phyloP scores from a whole-genome alignment of 2,888 invertebrate genomes.

The Rhodophaea formosa region DNA sequence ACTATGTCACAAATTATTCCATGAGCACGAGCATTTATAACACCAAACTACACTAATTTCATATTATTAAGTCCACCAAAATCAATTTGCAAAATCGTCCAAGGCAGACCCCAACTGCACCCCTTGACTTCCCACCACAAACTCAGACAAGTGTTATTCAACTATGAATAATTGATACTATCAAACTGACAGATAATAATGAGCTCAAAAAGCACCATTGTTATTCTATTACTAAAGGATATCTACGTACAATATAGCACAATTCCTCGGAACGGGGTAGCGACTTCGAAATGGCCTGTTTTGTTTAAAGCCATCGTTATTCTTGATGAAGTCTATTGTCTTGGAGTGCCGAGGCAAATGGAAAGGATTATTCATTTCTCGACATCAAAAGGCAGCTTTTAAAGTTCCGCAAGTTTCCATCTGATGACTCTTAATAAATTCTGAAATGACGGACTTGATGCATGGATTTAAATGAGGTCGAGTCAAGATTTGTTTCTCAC shows the following conservation, averaged over 20 bases:
- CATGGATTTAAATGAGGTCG: conserved; percentile 4
- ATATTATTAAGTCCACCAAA: too few species aligned
- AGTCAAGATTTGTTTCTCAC: neutral
- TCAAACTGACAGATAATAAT: neutral
- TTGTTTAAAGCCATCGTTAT: conserved; percentile 73
- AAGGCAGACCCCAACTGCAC: too few species aligned
- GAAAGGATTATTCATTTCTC: conserved; percentile 73
- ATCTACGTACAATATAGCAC: conserved; percentile 35
- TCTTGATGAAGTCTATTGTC: conserved; percentile 75
- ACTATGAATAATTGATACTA: too few species aligned
- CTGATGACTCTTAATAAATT: conserved; percentile 59
- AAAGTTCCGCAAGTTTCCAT: conserved; percentile 53
- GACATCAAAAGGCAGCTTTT: conserved; percentile 59
- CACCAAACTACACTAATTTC: too few species aligned
- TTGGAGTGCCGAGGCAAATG: conserved; percentile 57
- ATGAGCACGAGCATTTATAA: too few species aligned
- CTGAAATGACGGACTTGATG: conserved; percentile 14
- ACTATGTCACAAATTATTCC: too few species aligned
- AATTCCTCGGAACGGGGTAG: conserved; percentile 47
- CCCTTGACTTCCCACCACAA: too few species aligned
- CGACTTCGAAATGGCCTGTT: conserved; percentile 61
- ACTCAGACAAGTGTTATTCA: too few species aligned
- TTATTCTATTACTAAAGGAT: neutral
- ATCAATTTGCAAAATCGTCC: too few species aligned
- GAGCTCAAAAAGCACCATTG: neutral